phyloP scores from a whole-genome alignment of 2,797 vertebrate species.

The Trachops cirrhosus region DNA sequence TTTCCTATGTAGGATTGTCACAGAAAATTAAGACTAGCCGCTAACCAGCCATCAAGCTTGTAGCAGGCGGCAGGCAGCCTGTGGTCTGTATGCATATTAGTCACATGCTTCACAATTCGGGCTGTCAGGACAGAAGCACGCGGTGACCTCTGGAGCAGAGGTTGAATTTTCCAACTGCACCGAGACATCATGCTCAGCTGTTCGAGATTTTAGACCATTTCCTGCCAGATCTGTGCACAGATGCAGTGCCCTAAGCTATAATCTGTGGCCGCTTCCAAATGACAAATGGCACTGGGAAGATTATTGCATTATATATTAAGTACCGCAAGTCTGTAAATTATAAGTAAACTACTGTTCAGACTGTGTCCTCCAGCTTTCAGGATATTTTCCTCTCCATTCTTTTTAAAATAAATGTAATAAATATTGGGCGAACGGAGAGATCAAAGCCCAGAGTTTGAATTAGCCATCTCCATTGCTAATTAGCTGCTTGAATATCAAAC shows the following conservation, averaged over 20 bases:
- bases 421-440: conserved; percentile 83
- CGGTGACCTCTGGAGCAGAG: conserved; percentile 90
- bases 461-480: conserved; percentile 78
- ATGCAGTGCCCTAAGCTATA: conserved; percentile 99
- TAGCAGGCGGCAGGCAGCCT: conserved; percentile 85
- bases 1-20: conserved; percentile 87
- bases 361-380: conserved; percentile 84
- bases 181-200: conserved; percentile 91
- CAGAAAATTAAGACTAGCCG: conserved; percentile 87
- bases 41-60: conserved; percentile 87
- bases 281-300: conserved; percentile 95
- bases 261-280: conserved; percentile 94
- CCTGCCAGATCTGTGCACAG: conserved; percentile 95
- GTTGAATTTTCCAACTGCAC: conserved; percentile 87
- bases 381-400: conserved; percentile 82
- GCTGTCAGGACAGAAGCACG: conserved; percentile 87
- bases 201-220: conserved; percentile 95
- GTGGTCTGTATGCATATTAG: conserved; percentile 86
- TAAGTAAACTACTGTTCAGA: conserved; percentile 89
- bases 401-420: conserved; percentile 87
- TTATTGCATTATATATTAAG: conserved; percentile 99
- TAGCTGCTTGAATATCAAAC: conserved; percentile 80
- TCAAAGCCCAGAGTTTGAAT: conserved; percentile 79
- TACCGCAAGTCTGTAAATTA: conserved; percentile 98
- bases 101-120: conserved; percentile 88